phyloP scores from a whole-genome alignment of 2,113 vertebrate genomes.

The Ciconia boyciana region DNA sequence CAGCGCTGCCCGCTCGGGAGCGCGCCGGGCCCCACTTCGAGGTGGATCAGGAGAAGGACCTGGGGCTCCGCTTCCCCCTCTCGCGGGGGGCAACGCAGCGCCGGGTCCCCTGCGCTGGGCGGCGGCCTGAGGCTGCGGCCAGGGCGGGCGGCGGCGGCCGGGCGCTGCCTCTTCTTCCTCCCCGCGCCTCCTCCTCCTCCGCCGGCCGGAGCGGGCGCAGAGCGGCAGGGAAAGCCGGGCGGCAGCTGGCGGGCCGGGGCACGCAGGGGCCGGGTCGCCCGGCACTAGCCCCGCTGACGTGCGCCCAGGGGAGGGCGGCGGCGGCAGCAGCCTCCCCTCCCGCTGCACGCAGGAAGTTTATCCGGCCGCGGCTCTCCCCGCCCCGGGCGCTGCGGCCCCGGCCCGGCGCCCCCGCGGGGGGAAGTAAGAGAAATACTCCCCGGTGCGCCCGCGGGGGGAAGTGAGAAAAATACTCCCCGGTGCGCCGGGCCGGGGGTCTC shows the following conservation, averaged over 20 bases:
- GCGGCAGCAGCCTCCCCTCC: neutral
- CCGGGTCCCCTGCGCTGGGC: neutral
- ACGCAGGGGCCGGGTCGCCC: neutral
- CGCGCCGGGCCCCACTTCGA: neutral
- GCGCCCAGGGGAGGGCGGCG: neutral
- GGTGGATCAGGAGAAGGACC: neutral
- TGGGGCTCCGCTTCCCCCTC: neutral
- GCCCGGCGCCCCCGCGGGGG: neutral
- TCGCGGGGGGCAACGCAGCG: neutral
- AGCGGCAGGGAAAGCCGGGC: neutral
- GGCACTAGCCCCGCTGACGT: neutral
- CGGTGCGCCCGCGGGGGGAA: neutral
- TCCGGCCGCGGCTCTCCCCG: neutral
- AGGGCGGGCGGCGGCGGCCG: neutral
- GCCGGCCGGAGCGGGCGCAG: neutral
- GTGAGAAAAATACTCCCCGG: neutral
- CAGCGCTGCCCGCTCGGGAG: neutral
- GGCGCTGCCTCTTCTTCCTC: neutral
- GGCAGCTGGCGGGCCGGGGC: neutral
- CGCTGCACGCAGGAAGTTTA: neutral
- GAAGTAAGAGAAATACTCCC: neutral
- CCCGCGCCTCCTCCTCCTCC: too few relatives aligned
- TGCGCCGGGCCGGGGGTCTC: neutral
- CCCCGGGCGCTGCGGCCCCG: neutral
- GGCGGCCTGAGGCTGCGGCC: neutral